Percentiles rank a stretch among this genome's conserved stretches.
Conservation (phyloP, 2,113 vertebrate species). For the Girardinichthys multiradiatus region DNA sequence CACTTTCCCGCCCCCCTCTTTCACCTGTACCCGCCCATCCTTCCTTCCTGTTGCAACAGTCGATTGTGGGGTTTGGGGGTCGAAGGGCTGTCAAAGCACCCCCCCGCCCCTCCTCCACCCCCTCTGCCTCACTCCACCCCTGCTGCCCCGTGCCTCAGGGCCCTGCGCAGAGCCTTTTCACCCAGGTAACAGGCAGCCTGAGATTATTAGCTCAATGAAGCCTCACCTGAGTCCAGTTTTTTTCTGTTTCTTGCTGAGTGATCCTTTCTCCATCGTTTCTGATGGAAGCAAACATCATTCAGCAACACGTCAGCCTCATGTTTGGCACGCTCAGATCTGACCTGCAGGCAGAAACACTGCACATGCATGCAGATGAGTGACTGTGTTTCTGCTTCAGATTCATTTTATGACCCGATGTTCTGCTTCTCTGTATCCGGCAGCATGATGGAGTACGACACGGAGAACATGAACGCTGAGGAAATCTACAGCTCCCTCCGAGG, state of each 20-base stretch:
- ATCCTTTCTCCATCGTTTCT: background rate
- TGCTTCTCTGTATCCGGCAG: conserved; percentile 69
- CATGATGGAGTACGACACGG: conserved; percentile 98
- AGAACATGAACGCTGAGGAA: conserved; percentile 99
- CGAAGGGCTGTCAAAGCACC: conserved; percentile 93
- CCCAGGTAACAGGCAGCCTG: conserved; percentile 87
- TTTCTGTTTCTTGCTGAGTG: background rate
- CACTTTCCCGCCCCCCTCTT: conserved; percentile 19
- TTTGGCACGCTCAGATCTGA: too few relatives aligned
- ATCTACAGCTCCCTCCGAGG: conserved; percentile 98
- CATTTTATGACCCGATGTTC: background rate
- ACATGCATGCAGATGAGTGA: background rate
- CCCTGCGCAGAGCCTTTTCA: conserved; percentile 94
- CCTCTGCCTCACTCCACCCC: conserved; percentile 94
- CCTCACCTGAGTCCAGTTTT: background rate
- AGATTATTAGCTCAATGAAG: too few relatives aligned
- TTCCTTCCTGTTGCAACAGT: conserved; percentile 86
- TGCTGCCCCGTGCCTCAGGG: conserved; percentile 93
- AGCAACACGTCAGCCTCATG: background rate
- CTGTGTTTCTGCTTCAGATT: background rate
- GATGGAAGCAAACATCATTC: background rate
- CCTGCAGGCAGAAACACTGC: too few relatives aligned
- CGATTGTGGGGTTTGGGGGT: conserved; percentile 98
- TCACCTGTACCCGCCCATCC: conserved; percentile 64
- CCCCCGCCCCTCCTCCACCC: conserved; percentile 89